Evolutionary conservation across 2,888 invertebrate species (phyloP), one percentile per base, ranked within the genome.

Genomic region (Lagria hirta): DNA sequence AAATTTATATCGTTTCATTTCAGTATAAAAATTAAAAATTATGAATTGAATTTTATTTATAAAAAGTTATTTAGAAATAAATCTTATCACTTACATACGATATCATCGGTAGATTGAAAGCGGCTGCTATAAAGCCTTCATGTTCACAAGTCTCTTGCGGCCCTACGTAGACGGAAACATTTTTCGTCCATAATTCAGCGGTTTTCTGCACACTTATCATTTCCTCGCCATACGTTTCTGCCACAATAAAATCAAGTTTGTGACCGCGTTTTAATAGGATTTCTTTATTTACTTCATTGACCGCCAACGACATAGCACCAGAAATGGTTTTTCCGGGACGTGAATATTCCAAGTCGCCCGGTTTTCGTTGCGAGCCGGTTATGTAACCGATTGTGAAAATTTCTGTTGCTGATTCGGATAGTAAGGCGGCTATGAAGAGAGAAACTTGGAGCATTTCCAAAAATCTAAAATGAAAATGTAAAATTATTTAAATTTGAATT

Each of bases 101-200:
- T 65, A 95, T 88, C 95, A 96, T 95, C 3, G 94, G 93, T 30
- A 94, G 75, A 71, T 95, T 93, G 73, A 95, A 93, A 23, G 93
- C 88, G 1, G 93, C 88, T 0, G 95, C 94, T 83, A 96, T 88
- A 54, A 88, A 82, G 0, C 90, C 95, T 72, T 96, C 95, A 70
- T 94, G 92, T 11, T 90, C 83, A 69, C 95, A 93, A 0, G 92
- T 89, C 69, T 91, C 91, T 65, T 89, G 88, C 0, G 89, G 89
- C 0, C 94, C 95, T 56, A 96, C 88, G 68, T 90, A 93, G 18
- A 83, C 94, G 2, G 88, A 84, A 36, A 95, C 83, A 62, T 92
- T 88, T 52, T 80, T 76, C 30, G 83, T 86, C 87, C 92, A 90
- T 23, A 93, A 72, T 8, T 86, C 77, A 1, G 93, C 93, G 15